Base-by-base conservation (phyloP, 2,113 vertebrate genomes). In the Pan paniscus region DNA sequence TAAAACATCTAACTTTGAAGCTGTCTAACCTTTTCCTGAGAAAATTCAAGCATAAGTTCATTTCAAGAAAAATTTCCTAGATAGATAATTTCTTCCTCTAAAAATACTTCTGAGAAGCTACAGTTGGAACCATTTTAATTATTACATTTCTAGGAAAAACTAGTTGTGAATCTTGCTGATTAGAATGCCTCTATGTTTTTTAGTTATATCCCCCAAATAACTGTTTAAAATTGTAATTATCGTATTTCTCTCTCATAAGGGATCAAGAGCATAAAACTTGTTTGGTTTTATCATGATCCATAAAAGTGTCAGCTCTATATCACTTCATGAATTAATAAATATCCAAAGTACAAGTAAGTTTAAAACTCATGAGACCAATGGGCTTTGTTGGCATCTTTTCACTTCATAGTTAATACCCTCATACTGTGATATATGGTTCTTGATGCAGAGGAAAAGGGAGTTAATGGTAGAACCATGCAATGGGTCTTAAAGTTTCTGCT, bases 1-100 rank as follows among this genome's bases (percentile, higher is more conserved):
- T 95, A 98, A 98, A 98, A 96, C 89, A 97, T 96, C 92, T 95
- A 96, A 97, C 96, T 98, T 96, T 92, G 91, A 97, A 97, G 92
- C 72, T 98, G 97, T 95, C 83, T 97, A 94, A 78, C 35, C 67
- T 95, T 86, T 96, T 73, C 81, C 89, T 93, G 22, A 73, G 80
- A 93, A 98, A 97, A 98, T 79, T 94, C 40, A 78, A n/a, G 90
- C 35, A 12, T 68, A 94, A 78, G 20, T 90, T 96, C 76, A 82
- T 92, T 93, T 90, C 78, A 83, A 96, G 96, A 97, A 97, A 94
- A 94, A 96, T 78, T 84, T 57, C 30, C 43, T 73, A 78, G 67
- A 95, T 84, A 92, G 94, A 90, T 50, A 76, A 97, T 87, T n/a
- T 92, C 72, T 96, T 82, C 25, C 25, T 94, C 46, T 84, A 86